These are phyloP conservation scores for Emmelina monodactyla DNA, from an alignment of 2,888 invertebrate genomes.

Conservation along the genomic window DNA sequence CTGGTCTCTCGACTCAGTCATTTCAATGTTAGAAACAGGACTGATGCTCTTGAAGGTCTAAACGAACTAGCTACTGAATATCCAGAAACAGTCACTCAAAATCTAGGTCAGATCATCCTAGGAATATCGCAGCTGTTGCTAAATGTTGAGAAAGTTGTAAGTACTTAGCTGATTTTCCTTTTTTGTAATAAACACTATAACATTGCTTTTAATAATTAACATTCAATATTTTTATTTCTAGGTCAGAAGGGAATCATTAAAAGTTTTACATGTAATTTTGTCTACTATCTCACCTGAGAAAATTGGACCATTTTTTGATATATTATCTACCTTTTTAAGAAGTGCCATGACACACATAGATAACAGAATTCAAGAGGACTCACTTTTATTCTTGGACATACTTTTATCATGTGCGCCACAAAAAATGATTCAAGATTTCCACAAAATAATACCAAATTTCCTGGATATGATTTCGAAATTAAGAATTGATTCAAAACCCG, in stretches of 20 bases:
- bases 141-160: constrained; percentile 73
- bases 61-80: constrained; percentile 55
- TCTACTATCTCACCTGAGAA: constrained; percentile 46
- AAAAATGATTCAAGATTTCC: constrained; percentile 71
- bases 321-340: constrained; percentile 79
- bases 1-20: constrained; percentile 75
- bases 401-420: constrained; percentile 72
- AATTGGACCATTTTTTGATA: constrained; percentile 76
- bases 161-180: constrained; percentile 17
- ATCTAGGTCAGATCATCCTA: constrained; percentile 74
- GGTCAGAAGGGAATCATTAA: constrained; percentile 65
- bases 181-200: no score
- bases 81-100: constrained; percentile 48
- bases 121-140: constrained; percentile 73
- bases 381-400: constrained; percentile 79
- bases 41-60: constrained; percentile 70
- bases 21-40: constrained; percentile 74
- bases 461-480: constrained; percentile 85
- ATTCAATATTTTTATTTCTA: constrained; percentile 23
- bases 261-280: constrained; percentile 61
- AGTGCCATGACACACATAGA: constrained; percentile 93
- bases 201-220: constrained; percentile 2
- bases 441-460: constrained; percentile 79
- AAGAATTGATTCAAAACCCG: constrained; percentile 69
- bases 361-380: constrained; percentile 81